Percentiles rank a stretch among this genome's conserved stretches.
These are phyloP conservation scores for Pachymerium ferrugineum DNA, from an alignment of 2,888 invertebrate genomes.

Conservation along the genomic window DNA sequence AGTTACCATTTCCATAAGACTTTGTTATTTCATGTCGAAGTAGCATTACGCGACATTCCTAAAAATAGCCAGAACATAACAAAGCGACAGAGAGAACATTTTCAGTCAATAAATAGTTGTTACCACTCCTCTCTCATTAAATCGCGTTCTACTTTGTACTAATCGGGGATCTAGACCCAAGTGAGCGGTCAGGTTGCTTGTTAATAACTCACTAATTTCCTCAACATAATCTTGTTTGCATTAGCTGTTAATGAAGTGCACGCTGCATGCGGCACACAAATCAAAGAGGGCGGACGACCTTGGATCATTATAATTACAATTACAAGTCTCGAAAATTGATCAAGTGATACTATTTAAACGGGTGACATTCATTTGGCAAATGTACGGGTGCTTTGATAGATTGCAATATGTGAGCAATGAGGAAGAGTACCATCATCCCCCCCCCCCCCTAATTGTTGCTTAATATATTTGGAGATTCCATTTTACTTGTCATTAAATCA, in stretches of 20 bases:
- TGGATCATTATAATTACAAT: slow-evolving; percentile 19
- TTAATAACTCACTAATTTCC: slow-evolving; percentile 24
- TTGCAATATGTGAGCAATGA: too few relatives aligned
- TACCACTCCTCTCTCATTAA: not conserved
- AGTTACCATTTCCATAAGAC: too few relatives aligned
- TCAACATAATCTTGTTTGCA: slow-evolving; percentile 17
- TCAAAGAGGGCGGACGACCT: slow-evolving; percentile 11
- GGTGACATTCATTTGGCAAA: not conserved
- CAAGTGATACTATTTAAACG: not conserved
- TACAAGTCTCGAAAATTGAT: not conserved
- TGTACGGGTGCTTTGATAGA: too few relatives aligned
- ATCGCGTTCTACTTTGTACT: slow-evolving; percentile 1
- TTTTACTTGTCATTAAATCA: too few relatives aligned
- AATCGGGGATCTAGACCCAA: slow-evolving; percentile 4
- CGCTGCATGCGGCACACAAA: slow-evolving; percentile 27
- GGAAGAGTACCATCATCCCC: too few relatives aligned
- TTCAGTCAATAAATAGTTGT: not conserved
- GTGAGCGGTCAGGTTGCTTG: slow-evolving; percentile 23
- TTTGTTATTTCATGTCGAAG: too few relatives aligned
- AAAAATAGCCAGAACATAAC: too few relatives aligned
- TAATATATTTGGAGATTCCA: too few relatives aligned
- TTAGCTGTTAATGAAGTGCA: slow-evolving; percentile 22
- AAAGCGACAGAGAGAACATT: not conserved
- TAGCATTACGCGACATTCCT: too few relatives aligned
- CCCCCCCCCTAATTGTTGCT: too few relatives aligned